Conservation (phyloP, 2,888 invertebrate species). For the Steromphala cineraria region DNA sequence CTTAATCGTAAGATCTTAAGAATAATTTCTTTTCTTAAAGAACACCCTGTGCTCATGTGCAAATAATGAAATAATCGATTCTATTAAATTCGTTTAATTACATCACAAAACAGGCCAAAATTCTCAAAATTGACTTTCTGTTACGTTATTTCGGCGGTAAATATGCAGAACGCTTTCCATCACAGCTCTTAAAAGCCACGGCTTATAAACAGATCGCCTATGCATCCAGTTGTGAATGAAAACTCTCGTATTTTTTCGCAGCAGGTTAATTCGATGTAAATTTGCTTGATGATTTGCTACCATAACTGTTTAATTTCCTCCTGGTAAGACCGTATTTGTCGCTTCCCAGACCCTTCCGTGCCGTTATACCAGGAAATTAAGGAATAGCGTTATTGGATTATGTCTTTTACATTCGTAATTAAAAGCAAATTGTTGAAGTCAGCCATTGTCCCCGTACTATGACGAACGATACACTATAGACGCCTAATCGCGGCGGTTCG, state of each 20-base stretch:
- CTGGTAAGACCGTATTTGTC: constrained; percentile 34
- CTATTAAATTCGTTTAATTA: not conserved
- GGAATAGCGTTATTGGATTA: constrained; percentile 47
- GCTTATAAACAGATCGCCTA: not conserved
- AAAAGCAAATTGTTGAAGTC: constrained; percentile 47
- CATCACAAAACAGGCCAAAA: not conserved
- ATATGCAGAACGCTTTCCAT: not conserved
- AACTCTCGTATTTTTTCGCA: constrained; percentile 20
- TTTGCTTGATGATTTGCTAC: constrained; percentile 43
- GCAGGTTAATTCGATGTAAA: constrained; percentile 49
- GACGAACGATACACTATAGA: not conserved
- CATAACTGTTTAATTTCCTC: constrained; percentile 49
- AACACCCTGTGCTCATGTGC: too few species aligned
- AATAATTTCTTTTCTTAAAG: too few species aligned
- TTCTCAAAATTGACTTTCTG: not conserved
- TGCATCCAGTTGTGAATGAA: not conserved
- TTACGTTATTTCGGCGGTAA: not conserved
- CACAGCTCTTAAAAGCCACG: not conserved
- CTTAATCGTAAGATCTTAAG: too few species aligned
- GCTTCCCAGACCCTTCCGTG: constrained; percentile 37
- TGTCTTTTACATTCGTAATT: constrained; percentile 44
- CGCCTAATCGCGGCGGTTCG: not conserved
- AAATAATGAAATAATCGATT: not conserved
- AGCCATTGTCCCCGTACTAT: not conserved
- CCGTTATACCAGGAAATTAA: constrained; percentile 51